Percentiles rank a stretch among this genome's conserved stretches.
Evolutionary conservation across 2,888 invertebrate species (phyloP).

Genomic region (Sinotaia quadrata): DNA sequence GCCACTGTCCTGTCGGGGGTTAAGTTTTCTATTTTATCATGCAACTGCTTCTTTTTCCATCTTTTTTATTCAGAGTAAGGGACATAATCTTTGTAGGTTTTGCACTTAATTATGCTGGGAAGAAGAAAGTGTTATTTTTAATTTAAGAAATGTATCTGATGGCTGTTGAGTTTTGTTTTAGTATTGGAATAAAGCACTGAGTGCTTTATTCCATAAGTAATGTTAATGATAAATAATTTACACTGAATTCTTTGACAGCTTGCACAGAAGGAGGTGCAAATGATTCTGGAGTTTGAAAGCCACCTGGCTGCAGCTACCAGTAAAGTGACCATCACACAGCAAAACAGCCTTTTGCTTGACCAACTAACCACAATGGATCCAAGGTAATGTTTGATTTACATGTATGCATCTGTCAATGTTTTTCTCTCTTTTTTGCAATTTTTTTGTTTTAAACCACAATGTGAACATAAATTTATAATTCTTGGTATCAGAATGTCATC

Average conservation of each 20-base stretch:
- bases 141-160: neutral
- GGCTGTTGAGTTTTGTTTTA: neutral
- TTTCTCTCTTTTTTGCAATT: too few relatives aligned
- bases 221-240: neutral
- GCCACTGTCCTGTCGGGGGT: too few relatives aligned
- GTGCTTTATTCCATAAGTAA: neutral
- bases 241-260: slow-evolving; percentile 75
- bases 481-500: too few relatives aligned
- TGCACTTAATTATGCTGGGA: too few relatives aligned
- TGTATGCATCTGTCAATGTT: too few relatives aligned
- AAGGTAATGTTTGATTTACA: slow-evolving; percentile 66
- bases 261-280: slow-evolving; percentile 81
- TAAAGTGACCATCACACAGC: slow-evolving; percentile 90
- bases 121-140: too few relatives aligned
- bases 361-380: slow-evolving; percentile 89
- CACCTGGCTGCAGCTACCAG: slow-evolving; percentile 88
- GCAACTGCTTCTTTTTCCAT: too few relatives aligned
- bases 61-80: too few relatives aligned
- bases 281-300: slow-evolving; percentile 89
- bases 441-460: too few relatives aligned
- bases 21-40: too few relatives aligned
- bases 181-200: neutral
- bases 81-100: too few relatives aligned
- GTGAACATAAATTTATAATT: too few relatives aligned
- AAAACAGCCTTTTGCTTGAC: slow-evolving; percentile 86